Conservation (phyloP, 1,140 invertebrate genomes). For the Panagrolaimus sp. region DNA sequence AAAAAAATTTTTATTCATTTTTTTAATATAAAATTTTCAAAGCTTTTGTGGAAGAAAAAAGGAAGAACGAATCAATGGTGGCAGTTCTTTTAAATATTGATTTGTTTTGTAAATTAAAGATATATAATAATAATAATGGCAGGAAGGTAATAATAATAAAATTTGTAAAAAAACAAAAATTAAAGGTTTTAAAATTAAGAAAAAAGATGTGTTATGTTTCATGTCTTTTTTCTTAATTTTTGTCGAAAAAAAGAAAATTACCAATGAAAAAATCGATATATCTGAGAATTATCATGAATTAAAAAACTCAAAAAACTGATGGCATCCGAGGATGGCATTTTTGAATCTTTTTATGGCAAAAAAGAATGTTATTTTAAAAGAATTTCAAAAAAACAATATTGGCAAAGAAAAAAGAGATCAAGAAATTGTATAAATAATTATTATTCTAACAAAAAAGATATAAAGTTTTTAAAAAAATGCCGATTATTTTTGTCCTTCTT, state of each 20-base stretch:
- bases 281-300: background rate
- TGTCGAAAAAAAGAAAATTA: background rate
- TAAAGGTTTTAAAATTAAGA: background rate
- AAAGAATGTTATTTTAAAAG: background rate
- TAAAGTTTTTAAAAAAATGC: too few species aligned
- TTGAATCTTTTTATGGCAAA: background rate
- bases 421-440: background rate
- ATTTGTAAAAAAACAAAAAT: background rate
- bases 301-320: constrained; percentile 1
- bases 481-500: constrained; percentile 53
- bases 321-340: too few species aligned
- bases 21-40: background rate
- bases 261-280: constrained; percentile 6
- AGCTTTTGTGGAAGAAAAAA: too few species aligned
- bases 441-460: background rate
- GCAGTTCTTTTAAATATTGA: too few species aligned
- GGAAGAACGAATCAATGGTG: too few species aligned
- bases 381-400: background rate
- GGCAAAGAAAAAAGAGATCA: background rate
- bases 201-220: background rate
- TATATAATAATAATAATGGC: background rate
- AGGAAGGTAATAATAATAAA: background rate
- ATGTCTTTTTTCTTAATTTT: background rate
- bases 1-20: background rate
- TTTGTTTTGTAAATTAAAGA: background rate